These are phyloP conservation scores for Temnothorax nylanderi DNA, from an alignment of 1,140 invertebrate species.

Conservation along the genomic window DNA sequence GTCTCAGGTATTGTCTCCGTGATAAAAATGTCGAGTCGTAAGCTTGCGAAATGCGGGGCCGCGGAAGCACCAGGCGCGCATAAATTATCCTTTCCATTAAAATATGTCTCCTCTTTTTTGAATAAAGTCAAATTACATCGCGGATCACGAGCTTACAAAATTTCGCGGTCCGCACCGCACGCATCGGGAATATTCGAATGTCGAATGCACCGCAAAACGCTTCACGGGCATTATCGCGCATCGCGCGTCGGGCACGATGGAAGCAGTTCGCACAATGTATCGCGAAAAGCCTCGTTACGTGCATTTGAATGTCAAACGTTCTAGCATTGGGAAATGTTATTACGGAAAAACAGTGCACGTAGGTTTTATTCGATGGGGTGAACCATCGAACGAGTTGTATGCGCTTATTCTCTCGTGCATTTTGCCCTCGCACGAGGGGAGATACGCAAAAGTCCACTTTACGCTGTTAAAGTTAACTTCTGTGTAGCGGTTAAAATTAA, in stretches of 20 bases:
- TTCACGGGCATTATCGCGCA: not conserved
- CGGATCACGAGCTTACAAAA: conserved; percentile 34
- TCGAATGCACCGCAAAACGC: not conserved
- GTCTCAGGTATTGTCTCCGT: not conserved
- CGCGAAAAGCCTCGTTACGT: conserved; percentile 31
- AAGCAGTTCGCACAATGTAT: conserved; percentile 41
- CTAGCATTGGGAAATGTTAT: conserved; percentile 14
- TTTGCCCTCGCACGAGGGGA: not conserved
- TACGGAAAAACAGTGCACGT: conserved; percentile 22
- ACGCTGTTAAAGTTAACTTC: not conserved
- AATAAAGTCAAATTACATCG: conserved; percentile 21
- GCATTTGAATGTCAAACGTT: conserved; percentile 49
- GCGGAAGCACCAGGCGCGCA: not conserved
- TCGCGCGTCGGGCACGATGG: not conserved
- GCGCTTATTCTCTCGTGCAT: conserved; percentile 12
- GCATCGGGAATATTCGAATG: conserved; percentile 19
- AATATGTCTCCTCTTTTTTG: not conserved
- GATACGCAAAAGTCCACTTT: not conserved
- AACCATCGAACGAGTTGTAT: not conserved
- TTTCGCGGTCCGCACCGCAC: not conserved
- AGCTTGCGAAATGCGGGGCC: not conserved
- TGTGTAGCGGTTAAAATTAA: not conserved
- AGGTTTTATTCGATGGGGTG: conserved; percentile 6
- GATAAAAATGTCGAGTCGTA: not conserved
- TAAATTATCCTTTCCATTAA: conserved; percentile 19